phyloP scores from a whole-genome alignment of 2,888 invertebrate species.

The Perdita meconis region DNA sequence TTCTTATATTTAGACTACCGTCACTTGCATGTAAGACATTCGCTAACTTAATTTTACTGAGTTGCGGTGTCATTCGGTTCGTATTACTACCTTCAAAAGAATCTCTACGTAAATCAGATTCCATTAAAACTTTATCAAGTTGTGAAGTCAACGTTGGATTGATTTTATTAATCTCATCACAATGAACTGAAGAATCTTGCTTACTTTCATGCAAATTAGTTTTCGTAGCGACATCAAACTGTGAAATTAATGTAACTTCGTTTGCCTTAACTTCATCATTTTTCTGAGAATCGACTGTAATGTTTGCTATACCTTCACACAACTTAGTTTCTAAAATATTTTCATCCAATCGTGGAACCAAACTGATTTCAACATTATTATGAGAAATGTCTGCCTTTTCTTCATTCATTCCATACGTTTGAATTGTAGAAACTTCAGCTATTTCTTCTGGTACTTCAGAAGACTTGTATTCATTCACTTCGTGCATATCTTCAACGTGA shows the following conservation, averaged over 20 bases:
- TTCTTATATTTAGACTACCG: slow-evolving; percentile 41
- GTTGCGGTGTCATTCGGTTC: not conserved
- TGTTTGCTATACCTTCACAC: not conserved
- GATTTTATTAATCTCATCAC: too few species aligned
- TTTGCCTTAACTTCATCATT: not conserved
- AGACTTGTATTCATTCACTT: not conserved
- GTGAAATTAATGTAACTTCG: not conserved
- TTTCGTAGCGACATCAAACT: not conserved
- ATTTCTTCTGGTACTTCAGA: not conserved
- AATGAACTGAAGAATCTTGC: not conserved
- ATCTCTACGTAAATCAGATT: not conserved
- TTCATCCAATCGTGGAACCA: not conserved
- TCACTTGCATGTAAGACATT: slow-evolving; percentile 46
- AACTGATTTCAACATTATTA: not conserved
- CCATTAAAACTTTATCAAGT: not conserved
- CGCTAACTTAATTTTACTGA: slow-evolving; percentile 7
- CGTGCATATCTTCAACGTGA: not conserved
- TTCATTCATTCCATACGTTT: not conserved
- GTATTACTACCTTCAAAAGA: not conserved
- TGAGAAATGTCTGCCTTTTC: not conserved
- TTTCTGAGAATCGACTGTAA: not conserved
- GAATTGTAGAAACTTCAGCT: not conserved
- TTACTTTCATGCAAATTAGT: not conserved
- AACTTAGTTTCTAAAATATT: not conserved
- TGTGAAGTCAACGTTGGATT: not conserved